Base-by-base conservation (phyloP, 2,888 invertebrate genomes). In the Drosophila diplacantha region DNA sequence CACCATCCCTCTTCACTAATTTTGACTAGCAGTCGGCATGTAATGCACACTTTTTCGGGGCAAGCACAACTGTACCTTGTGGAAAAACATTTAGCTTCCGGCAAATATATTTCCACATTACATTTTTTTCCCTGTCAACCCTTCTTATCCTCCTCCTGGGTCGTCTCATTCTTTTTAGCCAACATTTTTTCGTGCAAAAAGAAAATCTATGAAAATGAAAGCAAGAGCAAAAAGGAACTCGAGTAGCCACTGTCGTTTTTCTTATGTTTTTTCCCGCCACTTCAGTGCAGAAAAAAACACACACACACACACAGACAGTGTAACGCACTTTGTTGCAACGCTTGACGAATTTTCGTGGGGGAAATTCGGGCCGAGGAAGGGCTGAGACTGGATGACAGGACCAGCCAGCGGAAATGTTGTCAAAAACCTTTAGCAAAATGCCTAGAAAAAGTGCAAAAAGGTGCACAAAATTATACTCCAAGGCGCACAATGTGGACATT, bases 311-410 rank as follows among this genome's bases (percentile, higher is more conserved):
- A 3, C 24, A 39, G n/a, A 32, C 46, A 35, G 63, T 47, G 70
- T 66, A 80, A 84, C 82, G 81, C 83, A 84, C 80, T 82, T 71
- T 71, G 83, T 72, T 74, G 78, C 72, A 82, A 67, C 83, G 78
- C 75, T 73, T 81, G 83, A 83, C 73, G 72, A 75, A 58, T 59
- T 66, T 46, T 39, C 31, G 20, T 31, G 50, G 55, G 64, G 22
- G 9, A 50, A 50, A 12, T 50, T 35, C n/a, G 54, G 47, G 34
- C 49, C 20, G 61, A 16, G 46, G 53, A 41, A 24, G 34, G 18
- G 14, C 22, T 20, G 29, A 50, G 29, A 50, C 11, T 7, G 57
- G 20, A 24, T 58, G 68, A 67, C 65, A 65, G 58, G 26, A 22
- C 32, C 47, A 51, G 67, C 66, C 51, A 31, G 47, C 68, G 65